phyloP scores from a whole-genome alignment of 2,888 invertebrate species.

The Itoplectis maculator region DNA sequence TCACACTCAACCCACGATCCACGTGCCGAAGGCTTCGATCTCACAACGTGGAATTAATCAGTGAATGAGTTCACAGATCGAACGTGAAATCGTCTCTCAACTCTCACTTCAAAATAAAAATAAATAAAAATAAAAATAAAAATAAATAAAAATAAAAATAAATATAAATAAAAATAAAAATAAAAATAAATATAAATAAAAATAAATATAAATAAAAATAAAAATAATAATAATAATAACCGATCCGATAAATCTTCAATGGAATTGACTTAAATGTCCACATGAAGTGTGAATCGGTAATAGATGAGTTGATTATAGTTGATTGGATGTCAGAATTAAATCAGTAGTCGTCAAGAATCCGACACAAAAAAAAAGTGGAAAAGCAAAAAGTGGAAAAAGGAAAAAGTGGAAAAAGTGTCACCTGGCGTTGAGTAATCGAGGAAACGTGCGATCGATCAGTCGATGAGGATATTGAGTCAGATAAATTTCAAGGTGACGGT shows the following conservation, averaged over 20 bases:
- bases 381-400: too few relatives aligned
- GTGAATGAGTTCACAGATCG: constrained; percentile 53
- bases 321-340: background rate
- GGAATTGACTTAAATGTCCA: background rate
- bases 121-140: too few relatives aligned
- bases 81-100: constrained; percentile 39
- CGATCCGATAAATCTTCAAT: too few relatives aligned
- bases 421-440: constrained; percentile 13
- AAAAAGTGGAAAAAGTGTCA: too few relatives aligned
- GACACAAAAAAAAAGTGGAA: too few relatives aligned
- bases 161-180: too few relatives aligned
- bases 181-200: too few relatives aligned
- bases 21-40: constrained; percentile 62
- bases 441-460: constrained; percentile 14
- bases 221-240: too few relatives aligned
- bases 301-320: constrained; percentile 34
- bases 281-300: background rate
- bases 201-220: too few relatives aligned
- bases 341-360: background rate
- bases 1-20: constrained; percentile 74
- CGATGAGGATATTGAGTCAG: background rate
- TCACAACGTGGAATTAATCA: constrained; percentile 51
- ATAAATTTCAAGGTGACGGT: constrained; percentile 30
- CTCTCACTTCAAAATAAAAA: background rate
- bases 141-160: too few relatives aligned